Percentiles rank a stretch among this genome's conserved stretches.
Conservation (phyloP, 1,140 invertebrate species). For the Cydia strobilella region DNA sequence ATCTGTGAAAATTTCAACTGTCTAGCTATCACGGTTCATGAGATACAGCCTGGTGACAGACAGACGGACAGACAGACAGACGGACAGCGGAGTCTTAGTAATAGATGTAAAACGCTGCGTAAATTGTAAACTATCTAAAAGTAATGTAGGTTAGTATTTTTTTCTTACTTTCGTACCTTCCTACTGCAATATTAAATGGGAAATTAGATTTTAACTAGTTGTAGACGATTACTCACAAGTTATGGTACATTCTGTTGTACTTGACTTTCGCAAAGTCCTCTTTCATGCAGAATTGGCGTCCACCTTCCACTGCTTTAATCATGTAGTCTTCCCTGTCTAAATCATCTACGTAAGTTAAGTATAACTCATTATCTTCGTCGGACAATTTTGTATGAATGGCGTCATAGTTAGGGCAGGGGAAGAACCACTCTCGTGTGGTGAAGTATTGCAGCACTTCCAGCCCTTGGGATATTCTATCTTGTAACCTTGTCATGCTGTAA, state of each 20-base stretch:
- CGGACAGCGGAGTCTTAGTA: too few species aligned
- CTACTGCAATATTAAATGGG: too few species aligned
- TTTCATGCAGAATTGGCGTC: slow-evolving; percentile 63
- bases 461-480: slow-evolving; percentile 78
- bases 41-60: too few species aligned
- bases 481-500: slow-evolving; percentile 80
- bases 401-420: slow-evolving; percentile 76
- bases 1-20: too few species aligned
- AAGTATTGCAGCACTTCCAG: slow-evolving; percentile 85
- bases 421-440: slow-evolving; percentile 86
- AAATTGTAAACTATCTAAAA: background rate
- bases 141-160: too few species aligned
- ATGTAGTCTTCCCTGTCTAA: slow-evolving; percentile 69
- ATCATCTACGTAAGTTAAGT: slow-evolving; percentile 78
- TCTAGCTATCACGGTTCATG: too few species aligned
- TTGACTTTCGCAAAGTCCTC: slow-evolving; percentile 58
- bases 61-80: too few species aligned
- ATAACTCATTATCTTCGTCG: slow-evolving; percentile 81
- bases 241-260: slow-evolving; percentile 59
- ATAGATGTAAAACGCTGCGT: too few species aligned
- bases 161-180: too few species aligned
- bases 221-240: slow-evolving; percentile 59
- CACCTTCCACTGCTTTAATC: slow-evolving; percentile 57
- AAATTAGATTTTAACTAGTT: background rate
- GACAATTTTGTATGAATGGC: slow-evolving; percentile 81